A percentile compares a stretch with the other conserved stretches of the same genome.
Conservation (phyloP, 2,113 vertebrate genomes). For the Natator depressus region DNA sequence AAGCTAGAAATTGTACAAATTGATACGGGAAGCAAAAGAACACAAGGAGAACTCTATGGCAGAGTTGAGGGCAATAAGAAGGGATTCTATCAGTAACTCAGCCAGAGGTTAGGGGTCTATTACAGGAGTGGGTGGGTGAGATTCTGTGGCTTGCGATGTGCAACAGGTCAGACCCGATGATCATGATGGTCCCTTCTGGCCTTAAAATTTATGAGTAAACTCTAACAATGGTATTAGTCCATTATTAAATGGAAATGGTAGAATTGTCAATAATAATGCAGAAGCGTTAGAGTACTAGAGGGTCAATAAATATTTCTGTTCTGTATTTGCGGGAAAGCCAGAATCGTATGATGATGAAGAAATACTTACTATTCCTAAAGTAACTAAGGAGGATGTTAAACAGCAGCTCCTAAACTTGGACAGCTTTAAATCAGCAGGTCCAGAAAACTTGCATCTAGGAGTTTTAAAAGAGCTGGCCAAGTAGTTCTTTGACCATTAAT, state of each 20-base stretch:
- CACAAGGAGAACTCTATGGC: neutral
- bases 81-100: neutral
- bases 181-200: no score
- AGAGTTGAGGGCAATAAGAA: neutral
- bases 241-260: neutral
- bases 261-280: neutral
- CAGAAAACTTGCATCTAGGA: neutral
- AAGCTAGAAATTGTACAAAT: neutral
- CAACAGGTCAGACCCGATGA: no score
- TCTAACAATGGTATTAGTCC: neutral
- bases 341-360: neutral
- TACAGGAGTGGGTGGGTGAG: no score
- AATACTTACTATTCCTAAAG: neutral
- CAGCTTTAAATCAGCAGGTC: neutral
- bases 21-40: neutral
- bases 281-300: neutral
- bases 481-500: neutral
- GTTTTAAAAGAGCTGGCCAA: neutral
- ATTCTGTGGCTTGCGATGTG: no score
- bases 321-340: neutral
- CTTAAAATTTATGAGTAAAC: no score
- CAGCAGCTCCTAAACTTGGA: neutral
- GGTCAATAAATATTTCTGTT: neutral
- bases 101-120: no score
- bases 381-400: neutral